Base-by-base conservation (phyloP, 2,797 vertebrate species). In the Pantherophis vulpinus region DNA sequence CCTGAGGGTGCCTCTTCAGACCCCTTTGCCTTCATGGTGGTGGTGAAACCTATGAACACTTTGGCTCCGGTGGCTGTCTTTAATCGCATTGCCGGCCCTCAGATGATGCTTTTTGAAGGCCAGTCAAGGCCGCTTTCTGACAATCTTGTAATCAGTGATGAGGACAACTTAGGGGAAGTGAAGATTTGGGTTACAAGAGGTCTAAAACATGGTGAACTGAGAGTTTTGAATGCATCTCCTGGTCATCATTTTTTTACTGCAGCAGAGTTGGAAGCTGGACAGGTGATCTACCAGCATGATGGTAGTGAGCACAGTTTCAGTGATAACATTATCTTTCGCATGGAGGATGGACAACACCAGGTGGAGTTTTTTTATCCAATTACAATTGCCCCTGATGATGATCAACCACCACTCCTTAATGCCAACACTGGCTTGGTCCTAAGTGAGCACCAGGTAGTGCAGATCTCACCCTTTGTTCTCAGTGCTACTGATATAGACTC, bases 301-400 rank as follows among this genome's bases (percentile, higher is more conserved):
- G 98, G 98, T 94, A 99, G 98, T 0, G 98, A 99, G 94, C 87
- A 93, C 66, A 99, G 98, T 59, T 98, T 98, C 95, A 99, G 98
- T 1, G 98, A 99, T 96, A 99, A 98, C 93, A 98, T 99, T 91
- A 96, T 99, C 95, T 98, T 99, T 95, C 94, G 96, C 91, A 98
- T 99, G 98, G 98, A 98, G 20, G 98, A 99, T 16, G 98, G 98
- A 70, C 97, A 87, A 14, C 98, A 98, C 92, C 98, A 98, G 87
- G 98, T 99, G 1, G 98, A 99, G 93, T 98, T 99, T 97, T 97
- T 99, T 94, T 99, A 98, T 93, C 98, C 98, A 7, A 98, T 99
- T 94, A 98, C 98, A 29, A 98, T 99, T 58, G 98, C 97, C 32
- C 98, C 98, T 13, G 98, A 98, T 32, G 98, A 99, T 42, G 98